Percentiles rank a stretch among this genome's conserved stretches.
phyloP scores from a whole-genome alignment of 92 coral and sea anemone species.

The Paramuricea clavata region DNA sequence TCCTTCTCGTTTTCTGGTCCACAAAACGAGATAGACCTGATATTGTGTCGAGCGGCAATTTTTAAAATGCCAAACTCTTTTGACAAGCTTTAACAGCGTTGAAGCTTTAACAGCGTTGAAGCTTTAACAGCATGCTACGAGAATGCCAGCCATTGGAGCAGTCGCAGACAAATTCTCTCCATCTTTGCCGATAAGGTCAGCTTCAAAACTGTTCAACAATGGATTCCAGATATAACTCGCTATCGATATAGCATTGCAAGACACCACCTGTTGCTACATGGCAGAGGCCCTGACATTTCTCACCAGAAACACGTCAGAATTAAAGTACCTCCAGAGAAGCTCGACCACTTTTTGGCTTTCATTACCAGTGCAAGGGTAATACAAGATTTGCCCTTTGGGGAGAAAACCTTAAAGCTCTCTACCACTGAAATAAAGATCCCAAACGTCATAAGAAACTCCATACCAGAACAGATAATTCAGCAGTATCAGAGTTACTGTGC shows the following conservation, averaged over 20 bases:
- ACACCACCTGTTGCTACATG: conserved; percentile 66
- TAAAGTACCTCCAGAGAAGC: conserved; percentile 40
- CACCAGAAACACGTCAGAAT: conserved; percentile 34
- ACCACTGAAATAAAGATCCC: conserved; percentile 49
- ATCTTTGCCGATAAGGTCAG: conserved; percentile 66
- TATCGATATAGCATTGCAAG: conserved; percentile 71
- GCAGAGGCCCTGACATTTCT: conserved; percentile 51
- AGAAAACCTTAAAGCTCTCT: conserved; percentile 58
- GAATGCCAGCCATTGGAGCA: conserved; percentile 64
- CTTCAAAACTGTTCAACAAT: conserved; percentile 40
- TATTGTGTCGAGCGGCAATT: conserved; percentile 63
- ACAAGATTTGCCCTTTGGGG: conserved; percentile 72
- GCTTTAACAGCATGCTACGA: conserved; percentile 65
- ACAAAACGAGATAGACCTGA: conserved; percentile 73
- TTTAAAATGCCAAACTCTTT: conserved; percentile 51
- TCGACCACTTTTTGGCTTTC: conserved; percentile 66
- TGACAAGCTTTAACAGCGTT: no score
- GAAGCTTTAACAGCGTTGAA: no score
- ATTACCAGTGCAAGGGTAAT: conserved; percentile 69
- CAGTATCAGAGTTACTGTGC: conserved; percentile 69
- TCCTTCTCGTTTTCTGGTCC: conserved; percentile 59
- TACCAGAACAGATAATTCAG: conserved; percentile 67
- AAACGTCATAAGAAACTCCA: conserved; percentile 59
- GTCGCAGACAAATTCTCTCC: conserved; percentile 57
- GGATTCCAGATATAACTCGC: conserved; percentile 58